A percentile compares a stretch with the other conserved stretches of the same genome.
phyloP scores from a whole-genome alignment of 2,888 invertebrate genomes.

The Epistrophe grossulariae region DNA sequence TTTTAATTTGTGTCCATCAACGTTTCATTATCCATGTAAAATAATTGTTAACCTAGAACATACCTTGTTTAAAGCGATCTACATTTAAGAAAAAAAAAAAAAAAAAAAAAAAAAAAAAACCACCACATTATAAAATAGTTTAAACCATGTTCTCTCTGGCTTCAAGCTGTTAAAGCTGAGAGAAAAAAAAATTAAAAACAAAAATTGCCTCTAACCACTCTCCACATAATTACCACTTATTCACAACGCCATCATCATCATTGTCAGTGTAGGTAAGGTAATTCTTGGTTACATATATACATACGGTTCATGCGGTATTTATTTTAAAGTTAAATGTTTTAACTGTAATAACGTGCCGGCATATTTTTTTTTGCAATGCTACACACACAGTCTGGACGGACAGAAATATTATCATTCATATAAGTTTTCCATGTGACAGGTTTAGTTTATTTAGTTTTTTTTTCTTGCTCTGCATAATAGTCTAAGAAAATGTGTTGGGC shows the following conservation, averaged over 20 bases:
- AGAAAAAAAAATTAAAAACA: not conserved
- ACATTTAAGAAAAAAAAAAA: constrained; percentile 7
- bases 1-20: constrained; percentile 40
- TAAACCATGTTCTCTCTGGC: constrained; percentile 10
- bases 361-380: constrained; percentile 32
- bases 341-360: constrained; percentile 65
- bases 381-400: constrained; percentile 21
- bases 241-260: constrained; percentile 64
- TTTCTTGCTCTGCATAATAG: constrained; percentile 3
- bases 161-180: not conserved
- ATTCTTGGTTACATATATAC: not conserved
- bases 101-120: not conserved
- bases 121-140: not conserved
- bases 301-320: constrained; percentile 5
- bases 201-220: constrained; percentile 17
- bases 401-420: constrained; percentile 61
- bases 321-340: constrained; percentile 59
- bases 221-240: constrained; percentile 66
- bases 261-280: constrained; percentile 35
- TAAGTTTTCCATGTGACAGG: constrained; percentile 42
- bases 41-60: constrained; percentile 33
- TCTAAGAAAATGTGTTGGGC: not conserved
- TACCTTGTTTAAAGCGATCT: constrained; percentile 4
- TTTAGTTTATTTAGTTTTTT: too few relatives aligned
- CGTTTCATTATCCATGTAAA: constrained; percentile 35